A percentile compares a stretch with the other conserved stretches of the same genome.
These are phyloP conservation scores for Aphelenchoides fujianensis DNA, from an alignment of 1,140 invertebrate species.

Conservation along the genomic window DNA sequence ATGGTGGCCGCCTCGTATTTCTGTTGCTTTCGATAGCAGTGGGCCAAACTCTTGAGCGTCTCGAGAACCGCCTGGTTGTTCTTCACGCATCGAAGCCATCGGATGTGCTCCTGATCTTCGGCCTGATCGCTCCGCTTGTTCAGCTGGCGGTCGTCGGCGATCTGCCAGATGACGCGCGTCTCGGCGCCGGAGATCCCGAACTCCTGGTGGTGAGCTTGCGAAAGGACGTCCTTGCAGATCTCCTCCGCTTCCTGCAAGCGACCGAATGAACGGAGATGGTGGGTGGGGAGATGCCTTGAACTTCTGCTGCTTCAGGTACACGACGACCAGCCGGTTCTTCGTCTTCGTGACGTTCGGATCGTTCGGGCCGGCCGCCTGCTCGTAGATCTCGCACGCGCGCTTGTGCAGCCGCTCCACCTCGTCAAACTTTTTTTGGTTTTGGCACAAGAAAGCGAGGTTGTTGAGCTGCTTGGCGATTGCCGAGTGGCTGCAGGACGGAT, in stretches of 20 bases:
- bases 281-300: too few species aligned
- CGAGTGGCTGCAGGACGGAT: too few species aligned
- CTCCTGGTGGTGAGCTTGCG: slow-evolving; percentile 89
- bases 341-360: slow-evolving; percentile 98
- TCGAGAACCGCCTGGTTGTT: slow-evolving; percentile 85
- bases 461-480: slow-evolving; percentile 98
- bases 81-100: slow-evolving; percentile 96
- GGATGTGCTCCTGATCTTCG: slow-evolving; percentile 81
- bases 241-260: slow-evolving; percentile 96
- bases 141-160: slow-evolving; percentile 88
- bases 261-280: too few species aligned
- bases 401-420: slow-evolving; percentile 79
- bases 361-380: slow-evolving; percentile 87
- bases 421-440: slow-evolving; percentile 75
- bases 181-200: slow-evolving; percentile 78
- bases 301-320: slow-evolving; percentile 95
- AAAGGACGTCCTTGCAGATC: slow-evolving; percentile 89
- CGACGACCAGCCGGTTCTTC: slow-evolving; percentile 96
- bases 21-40: slow-evolving; percentile 89
- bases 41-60: slow-evolving; percentile 90
- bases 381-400: slow-evolving; percentile 91
- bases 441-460: slow-evolving; percentile 92
- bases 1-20: slow-evolving; percentile 98
- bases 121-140: slow-evolving; percentile 74
- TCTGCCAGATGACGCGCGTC: slow-evolving; percentile 99